phyloP scores from a whole-genome alignment of 2,113 vertebrate genomes.

The Chamaetylas fuelleborni region DNA sequence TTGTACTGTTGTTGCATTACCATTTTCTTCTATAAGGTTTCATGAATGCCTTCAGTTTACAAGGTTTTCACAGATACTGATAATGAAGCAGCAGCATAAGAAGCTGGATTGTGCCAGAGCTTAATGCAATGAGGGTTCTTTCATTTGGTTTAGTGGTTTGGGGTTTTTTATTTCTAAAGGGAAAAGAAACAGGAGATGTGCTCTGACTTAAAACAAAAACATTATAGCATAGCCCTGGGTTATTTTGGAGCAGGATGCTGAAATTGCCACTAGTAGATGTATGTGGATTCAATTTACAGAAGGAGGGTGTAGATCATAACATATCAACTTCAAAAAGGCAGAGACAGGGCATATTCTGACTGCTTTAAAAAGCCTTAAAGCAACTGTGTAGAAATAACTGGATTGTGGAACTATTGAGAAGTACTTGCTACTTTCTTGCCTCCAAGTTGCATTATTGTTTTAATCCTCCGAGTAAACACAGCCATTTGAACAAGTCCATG shows the following conservation, averaged over 20 bases:
- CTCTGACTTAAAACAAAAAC: conserved; percentile 10
- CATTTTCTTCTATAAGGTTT: neutral
- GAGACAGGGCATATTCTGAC: neutral
- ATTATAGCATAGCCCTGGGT: conserved; percentile 1
- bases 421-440: neutral
- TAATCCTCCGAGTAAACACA: neutral
- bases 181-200: neutral
- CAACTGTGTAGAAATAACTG: neutral
- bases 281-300: neutral
- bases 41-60: neutral
- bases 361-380: conserved; percentile 18
- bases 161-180: neutral
- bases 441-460: neutral
- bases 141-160: neutral
- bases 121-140: neutral
- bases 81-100: neutral
- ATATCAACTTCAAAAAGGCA: conserved; percentile 8
- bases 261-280: conserved; percentile 20
- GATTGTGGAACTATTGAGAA: neutral
- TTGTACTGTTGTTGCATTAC: neutral
- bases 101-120: neutral
- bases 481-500: neutral
- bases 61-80: neutral
- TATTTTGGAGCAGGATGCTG: conserved; percentile 34
- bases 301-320: conserved; percentile 20